Evolutionary conservation across 2,797 vertebrate genomes (phyloP).

Genomic region (Paratrypauchen microcephalus): DNA sequence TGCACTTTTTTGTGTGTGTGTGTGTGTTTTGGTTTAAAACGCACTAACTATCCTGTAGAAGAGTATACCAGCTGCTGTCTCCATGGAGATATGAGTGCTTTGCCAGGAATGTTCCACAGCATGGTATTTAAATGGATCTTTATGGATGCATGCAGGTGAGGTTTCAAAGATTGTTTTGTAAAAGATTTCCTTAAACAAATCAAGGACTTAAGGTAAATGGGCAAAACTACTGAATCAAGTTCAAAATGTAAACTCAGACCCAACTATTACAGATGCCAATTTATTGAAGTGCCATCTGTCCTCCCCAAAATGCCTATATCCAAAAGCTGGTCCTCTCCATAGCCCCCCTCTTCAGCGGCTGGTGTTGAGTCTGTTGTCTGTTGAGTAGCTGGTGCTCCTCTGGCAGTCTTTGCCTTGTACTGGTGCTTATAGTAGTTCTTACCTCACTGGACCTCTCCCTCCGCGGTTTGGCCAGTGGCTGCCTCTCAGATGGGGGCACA

Average conservation of each 20-base stretch:
- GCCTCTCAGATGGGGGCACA: slow-evolving; percentile 43
- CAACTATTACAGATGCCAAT: too few species aligned
- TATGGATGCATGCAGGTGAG: too few species aligned
- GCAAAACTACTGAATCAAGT: not conserved
- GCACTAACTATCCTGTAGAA: too few species aligned
- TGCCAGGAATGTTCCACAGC: too few species aligned
- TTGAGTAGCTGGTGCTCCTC: slow-evolving; percentile 60
- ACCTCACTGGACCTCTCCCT: slow-evolving; percentile 27
- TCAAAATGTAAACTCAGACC: too few species aligned
- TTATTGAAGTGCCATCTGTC: too few species aligned
- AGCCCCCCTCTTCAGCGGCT: slow-evolving; percentile 30
- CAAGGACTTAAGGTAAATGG: not conserved
- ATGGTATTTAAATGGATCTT: too few species aligned
- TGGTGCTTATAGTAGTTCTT: not conserved
- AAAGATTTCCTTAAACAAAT: not conserved
- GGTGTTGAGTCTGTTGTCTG: not conserved
- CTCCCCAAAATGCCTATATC: slow-evolving; percentile 56
- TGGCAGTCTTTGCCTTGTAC: slow-evolving; percentile 30
- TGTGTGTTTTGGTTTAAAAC: too few species aligned
- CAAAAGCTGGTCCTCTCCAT: slow-evolving; percentile 76
- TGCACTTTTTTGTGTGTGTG: too few species aligned
- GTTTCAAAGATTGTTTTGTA: too few species aligned
- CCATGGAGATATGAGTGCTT: too few species aligned
- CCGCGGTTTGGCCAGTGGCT: slow-evolving; percentile 32
- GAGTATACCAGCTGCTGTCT: too few species aligned